These are phyloP conservation scores for Nymphalis c-album DNA, from an alignment of 2,888 invertebrate species.

Conservation along the genomic window DNA sequence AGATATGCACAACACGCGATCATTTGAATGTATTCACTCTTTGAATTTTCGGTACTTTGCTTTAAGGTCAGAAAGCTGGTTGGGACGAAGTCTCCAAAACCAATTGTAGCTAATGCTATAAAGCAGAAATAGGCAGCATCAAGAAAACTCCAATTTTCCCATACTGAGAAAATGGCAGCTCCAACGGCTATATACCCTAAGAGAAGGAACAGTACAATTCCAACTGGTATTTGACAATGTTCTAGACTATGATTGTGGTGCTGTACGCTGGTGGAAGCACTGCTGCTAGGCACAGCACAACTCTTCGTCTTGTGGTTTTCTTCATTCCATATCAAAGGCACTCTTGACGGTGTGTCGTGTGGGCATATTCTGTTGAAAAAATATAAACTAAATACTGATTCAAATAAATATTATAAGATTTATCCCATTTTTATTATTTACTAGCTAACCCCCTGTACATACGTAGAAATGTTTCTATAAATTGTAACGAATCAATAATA, in stretches of 20 bases:
- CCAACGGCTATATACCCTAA: slow-evolving; percentile 88
- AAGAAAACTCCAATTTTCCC: slow-evolving; percentile 90
- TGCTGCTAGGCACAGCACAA: slow-evolving; percentile 67
- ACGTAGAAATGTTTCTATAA: too few relatives aligned
- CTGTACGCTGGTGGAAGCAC: slow-evolving; percentile 62
- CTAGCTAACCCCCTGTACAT: not conserved
- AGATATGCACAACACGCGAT: slow-evolving; percentile 90
- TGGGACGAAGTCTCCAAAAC: slow-evolving; percentile 89
- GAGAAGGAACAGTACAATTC: slow-evolving; percentile 85
- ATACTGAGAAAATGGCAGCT: slow-evolving; percentile 88
- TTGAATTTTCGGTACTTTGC: slow-evolving; percentile 66
- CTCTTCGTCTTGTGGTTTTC: slow-evolving; percentile 64
- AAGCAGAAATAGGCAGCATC: slow-evolving; percentile 93
- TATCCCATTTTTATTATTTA: not conserved
- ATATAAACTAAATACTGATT: not conserved
- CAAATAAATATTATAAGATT: not conserved
- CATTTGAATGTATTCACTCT: slow-evolving; percentile 85
- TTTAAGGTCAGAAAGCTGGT: slow-evolving; percentile 76
- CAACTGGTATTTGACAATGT: slow-evolving; percentile 72
- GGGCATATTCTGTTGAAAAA: slow-evolving; percentile 69
- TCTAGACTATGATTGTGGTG: slow-evolving; percentile 60
- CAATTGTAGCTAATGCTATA: slow-evolving; percentile 91
- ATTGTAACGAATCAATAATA: not conserved
- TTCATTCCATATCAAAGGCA: slow-evolving; percentile 86
- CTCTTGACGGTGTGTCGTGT: slow-evolving; percentile 88